Percentiles rank a stretch among this genome's conserved stretches.
phyloP scores from a whole-genome alignment of 2,113 vertebrate species.

The Petroica traversi region DNA sequence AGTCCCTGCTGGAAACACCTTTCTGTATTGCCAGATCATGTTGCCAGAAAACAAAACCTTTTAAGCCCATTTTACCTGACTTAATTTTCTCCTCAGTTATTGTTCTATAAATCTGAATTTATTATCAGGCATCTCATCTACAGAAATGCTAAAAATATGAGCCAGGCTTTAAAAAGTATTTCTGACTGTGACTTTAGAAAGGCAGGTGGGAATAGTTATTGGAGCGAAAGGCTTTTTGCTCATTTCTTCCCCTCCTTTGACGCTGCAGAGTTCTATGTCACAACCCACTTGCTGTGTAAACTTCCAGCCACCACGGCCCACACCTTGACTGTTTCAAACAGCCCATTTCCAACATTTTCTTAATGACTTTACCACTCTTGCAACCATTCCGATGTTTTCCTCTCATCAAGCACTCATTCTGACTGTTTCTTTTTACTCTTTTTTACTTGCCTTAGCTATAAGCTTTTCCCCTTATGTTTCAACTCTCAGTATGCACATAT shows the following conservation, averaged over 20 bases:
- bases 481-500: neutral
- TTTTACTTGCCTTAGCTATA: neutral
- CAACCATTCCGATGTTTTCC: neutral
- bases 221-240: neutral
- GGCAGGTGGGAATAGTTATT: neutral
- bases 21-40: slow-evolving; percentile 5
- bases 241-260: neutral
- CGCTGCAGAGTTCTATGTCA: neutral
- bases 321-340: neutral
- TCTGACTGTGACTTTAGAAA: neutral
- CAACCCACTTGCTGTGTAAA: neutral
- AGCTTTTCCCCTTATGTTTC: neutral
- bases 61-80: slow-evolving; percentile 9
- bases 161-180: neutral
- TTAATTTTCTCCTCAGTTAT: slow-evolving; percentile 30
- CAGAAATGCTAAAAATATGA: slow-evolving; percentile 1
- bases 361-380: neutral
- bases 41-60: slow-evolving; percentile 24
- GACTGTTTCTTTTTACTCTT: neutral
- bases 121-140: neutral
- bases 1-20: neutral
- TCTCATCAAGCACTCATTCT: neutral
- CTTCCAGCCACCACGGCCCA: neutral
- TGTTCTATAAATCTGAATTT: slow-evolving; percentile 52
- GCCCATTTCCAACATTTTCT: neutral